Evolutionary conservation across 2,113 vertebrate genomes (phyloP).

Genomic region (Vulpes ferrilata): DNA sequence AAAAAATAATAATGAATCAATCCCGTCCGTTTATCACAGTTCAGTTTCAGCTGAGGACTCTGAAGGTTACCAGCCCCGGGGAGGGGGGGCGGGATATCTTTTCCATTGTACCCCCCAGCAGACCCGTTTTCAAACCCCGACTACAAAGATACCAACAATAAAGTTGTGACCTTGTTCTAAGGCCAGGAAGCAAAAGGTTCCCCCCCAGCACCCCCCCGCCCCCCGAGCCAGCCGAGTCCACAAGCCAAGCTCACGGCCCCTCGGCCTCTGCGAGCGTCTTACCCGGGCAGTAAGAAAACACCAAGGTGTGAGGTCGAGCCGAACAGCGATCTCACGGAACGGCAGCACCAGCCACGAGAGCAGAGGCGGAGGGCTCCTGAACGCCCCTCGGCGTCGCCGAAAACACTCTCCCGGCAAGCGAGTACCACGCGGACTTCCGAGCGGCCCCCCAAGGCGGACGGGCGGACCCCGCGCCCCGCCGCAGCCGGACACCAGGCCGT

Average conservation of each 20-base stretch:
- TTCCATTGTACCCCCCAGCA: not conserved
- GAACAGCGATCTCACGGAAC: not conserved
- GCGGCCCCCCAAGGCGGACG: not conserved
- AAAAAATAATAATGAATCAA: not conserved
- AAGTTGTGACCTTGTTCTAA: slow-evolving; percentile 61
- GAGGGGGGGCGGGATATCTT: not conserved
- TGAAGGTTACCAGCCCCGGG: not conserved
- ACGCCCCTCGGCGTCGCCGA: slow-evolving; percentile 52
- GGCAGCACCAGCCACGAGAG: not conserved
- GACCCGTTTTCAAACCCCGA: not conserved
- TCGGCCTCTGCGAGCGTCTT: not conserved
- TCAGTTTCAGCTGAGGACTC: not conserved
- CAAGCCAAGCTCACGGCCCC: slow-evolving; percentile 4
- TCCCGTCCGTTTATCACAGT: not conserved
- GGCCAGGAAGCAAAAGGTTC: not conserved
- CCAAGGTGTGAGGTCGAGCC: not conserved
- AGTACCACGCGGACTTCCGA: not conserved
- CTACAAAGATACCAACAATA: slow-evolving; percentile 32
- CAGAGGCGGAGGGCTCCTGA: not conserved
- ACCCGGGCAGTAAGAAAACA: not conserved
- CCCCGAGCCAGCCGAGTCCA: not conserved
- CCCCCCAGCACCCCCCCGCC: too few species aligned
- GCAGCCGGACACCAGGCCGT: not conserved
- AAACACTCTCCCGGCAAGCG: not conserved
- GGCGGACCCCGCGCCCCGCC: not conserved